phyloP scores from a whole-genome alignment of 2,888 invertebrate species.

The Steinernema carpocapsae region DNA sequence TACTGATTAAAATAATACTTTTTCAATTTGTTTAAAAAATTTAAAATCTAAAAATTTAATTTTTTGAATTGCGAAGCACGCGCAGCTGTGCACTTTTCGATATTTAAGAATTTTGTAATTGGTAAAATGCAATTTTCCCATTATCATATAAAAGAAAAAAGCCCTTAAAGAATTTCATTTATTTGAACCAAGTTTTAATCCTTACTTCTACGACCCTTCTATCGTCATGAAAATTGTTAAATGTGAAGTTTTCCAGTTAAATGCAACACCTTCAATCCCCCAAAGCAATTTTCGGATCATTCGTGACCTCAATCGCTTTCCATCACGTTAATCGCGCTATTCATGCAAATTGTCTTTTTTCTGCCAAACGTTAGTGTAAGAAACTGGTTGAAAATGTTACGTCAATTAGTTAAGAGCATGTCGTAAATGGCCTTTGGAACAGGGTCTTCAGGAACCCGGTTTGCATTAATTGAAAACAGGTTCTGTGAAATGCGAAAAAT shows the following conservation, averaged over 20 bases:
- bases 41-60: background rate
- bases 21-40: too few relatives aligned
- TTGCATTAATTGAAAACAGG: background rate
- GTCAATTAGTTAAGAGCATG: background rate
- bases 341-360: background rate
- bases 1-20: too few relatives aligned
- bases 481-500: background rate
- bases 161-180: background rate
- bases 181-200: background rate
- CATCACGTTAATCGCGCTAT: background rate
- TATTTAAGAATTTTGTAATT: background rate
- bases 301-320: background rate
- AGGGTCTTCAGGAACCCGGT: constrained; percentile 1
- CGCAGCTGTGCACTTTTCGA: background rate
- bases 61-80: background rate
- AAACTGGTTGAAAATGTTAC: background rate
- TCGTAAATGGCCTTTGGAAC: background rate
- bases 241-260: background rate
- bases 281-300: too few relatives aligned
- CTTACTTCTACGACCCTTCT: background rate
- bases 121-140: background rate
- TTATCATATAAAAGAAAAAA: background rate
- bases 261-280: background rate
- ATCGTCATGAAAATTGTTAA: background rate
- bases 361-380: background rate